A percentile compares a stretch with the other conserved stretches of the same genome.
These are phyloP conservation scores for Trypoxylon attenuatum DNA, from an alignment of 2,888 invertebrate genomes.

Conservation along the genomic window DNA sequence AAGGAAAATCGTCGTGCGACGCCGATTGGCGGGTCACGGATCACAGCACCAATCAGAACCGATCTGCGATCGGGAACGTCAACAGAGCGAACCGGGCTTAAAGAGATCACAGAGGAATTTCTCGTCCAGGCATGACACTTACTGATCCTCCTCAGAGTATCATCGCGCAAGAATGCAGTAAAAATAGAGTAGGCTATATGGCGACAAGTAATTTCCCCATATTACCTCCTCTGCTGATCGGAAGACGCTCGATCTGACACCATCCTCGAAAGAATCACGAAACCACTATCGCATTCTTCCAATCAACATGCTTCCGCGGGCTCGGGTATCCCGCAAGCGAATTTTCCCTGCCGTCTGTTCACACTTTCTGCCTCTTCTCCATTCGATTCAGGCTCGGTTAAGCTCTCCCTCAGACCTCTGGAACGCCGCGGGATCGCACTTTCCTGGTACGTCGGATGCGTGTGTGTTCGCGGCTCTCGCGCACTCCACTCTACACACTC, in stretches of 20 bases:
- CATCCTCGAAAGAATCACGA: constrained; percentile 45
- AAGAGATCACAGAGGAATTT: constrained; percentile 50
- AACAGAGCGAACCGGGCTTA: constrained; percentile 53
- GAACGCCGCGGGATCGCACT: constrained; percentile 11
- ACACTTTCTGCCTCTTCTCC: constrained; percentile 12
- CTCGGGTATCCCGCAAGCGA: constrained; percentile 28
- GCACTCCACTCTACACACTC: too few species aligned
- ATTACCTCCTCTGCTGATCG: constrained; percentile 43
- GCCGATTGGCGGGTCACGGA: constrained; percentile 53
- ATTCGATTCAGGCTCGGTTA: too few species aligned
- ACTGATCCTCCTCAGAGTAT: constrained; percentile 38
- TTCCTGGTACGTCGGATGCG: constrained; percentile 10
- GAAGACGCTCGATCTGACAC: constrained; percentile 39
- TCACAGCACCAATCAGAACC: constrained; percentile 43
- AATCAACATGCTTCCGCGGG: constrained; percentile 45
- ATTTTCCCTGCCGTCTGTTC: constrained; percentile 40
- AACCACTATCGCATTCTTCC: constrained; percentile 31
- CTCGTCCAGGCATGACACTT: constrained; percentile 43
- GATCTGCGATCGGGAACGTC: constrained; percentile 49
- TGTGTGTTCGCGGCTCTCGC: constrained; percentile 22
- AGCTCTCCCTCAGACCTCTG: too few species aligned
- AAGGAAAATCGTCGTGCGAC: constrained; percentile 38
- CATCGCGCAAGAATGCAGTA: constrained; percentile 43
- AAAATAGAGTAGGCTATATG: constrained; percentile 12
- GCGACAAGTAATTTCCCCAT: constrained; percentile 8